Evolutionary conservation across 2,113 vertebrate genomes (phyloP).

Genomic region (Rynchops niger): DNA sequence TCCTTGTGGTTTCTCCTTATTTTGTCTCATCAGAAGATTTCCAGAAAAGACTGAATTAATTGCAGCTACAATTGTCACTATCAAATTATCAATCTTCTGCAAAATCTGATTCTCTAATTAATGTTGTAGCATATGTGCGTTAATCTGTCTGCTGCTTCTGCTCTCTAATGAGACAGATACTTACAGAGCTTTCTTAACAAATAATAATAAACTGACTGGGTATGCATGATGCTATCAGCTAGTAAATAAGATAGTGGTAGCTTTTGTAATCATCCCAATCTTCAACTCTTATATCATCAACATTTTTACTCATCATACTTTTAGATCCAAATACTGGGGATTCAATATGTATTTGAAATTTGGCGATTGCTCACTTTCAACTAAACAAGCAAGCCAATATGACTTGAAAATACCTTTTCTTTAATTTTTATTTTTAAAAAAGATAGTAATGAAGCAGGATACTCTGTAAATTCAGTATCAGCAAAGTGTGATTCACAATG

Average conservation of each 20-base stretch:
- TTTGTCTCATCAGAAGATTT: constrained; percentile 14
- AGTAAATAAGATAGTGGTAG: constrained; percentile 55
- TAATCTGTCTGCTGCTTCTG: constrained; percentile 66
- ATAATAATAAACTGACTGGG: constrained; percentile 47
- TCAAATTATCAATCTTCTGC: constrained; percentile 66
- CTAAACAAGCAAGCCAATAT: neutral
- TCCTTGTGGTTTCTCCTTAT: neutral
- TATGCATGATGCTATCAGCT: constrained; percentile 1
- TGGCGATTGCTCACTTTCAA: neutral
- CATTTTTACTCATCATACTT: neutral
- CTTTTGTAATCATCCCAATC: constrained; percentile 42
- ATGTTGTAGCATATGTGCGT: constrained; percentile 65
- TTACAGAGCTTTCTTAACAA: constrained; percentile 61
- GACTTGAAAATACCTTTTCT: neutral
- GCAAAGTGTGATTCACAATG: neutral
- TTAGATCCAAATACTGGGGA: neutral
- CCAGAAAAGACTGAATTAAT: constrained; percentile 56
- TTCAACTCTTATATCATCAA: neutral
- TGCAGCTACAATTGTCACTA: constrained; percentile 54
- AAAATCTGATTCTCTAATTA: constrained; percentile 73
- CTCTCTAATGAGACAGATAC: constrained; percentile 69
- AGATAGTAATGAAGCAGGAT: neutral
- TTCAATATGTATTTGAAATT: neutral
- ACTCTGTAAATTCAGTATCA: neutral
- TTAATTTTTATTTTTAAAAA: neutral